Evolutionary conservation across 2,888 invertebrate species (phyloP).

Genomic region (Drosophila pegasa): DNA sequence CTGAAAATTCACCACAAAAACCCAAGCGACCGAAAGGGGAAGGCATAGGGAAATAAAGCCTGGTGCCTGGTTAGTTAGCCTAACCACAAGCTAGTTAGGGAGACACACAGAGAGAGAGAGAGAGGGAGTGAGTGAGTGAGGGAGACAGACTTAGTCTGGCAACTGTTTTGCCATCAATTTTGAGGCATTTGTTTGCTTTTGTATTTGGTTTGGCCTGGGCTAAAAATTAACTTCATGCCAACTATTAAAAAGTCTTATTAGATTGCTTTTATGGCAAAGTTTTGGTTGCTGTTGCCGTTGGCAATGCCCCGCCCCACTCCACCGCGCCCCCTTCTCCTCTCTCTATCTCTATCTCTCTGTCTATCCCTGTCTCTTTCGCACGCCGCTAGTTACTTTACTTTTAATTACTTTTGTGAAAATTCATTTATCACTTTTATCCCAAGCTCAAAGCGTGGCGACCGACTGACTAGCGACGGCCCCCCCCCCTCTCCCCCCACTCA

Average conservation of each 20-base stretch:
- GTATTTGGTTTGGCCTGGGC: constrained; percentile 38
- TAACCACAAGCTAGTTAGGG: not conserved
- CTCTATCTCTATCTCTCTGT: not conserved
- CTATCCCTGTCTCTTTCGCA: constrained; percentile 43
- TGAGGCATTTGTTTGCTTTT: constrained; percentile 51
- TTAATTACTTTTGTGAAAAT: constrained; percentile 82
- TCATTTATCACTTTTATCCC: constrained; percentile 81
- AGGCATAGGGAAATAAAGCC: too few species aligned
- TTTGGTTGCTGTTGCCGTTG: constrained; percentile 53
- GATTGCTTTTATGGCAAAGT: constrained; percentile 76
- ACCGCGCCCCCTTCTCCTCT: too few species aligned
- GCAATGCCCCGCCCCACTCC: constrained; percentile 23
- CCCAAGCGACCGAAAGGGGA: not conserved
- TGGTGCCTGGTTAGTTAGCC: constrained; percentile 1
- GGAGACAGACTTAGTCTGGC: not conserved
- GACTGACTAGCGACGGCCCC: constrained; percentile 31
- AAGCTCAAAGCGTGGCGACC: constrained; percentile 49
- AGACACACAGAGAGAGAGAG: not conserved
- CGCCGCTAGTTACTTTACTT: constrained; percentile 80
- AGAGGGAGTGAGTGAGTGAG: not conserved
- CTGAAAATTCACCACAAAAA: constrained; percentile 13
- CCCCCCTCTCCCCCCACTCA: constrained; percentile 6
- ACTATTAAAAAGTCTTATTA: constrained; percentile 81
- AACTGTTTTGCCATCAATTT: constrained; percentile 54
- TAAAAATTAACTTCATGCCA: constrained; percentile 61